Evolutionary conservation across 2,797 vertebrate species (phyloP), one percentile per base, ranked within the genome.

Genomic region (Rhynchotus rufescens): DNA sequence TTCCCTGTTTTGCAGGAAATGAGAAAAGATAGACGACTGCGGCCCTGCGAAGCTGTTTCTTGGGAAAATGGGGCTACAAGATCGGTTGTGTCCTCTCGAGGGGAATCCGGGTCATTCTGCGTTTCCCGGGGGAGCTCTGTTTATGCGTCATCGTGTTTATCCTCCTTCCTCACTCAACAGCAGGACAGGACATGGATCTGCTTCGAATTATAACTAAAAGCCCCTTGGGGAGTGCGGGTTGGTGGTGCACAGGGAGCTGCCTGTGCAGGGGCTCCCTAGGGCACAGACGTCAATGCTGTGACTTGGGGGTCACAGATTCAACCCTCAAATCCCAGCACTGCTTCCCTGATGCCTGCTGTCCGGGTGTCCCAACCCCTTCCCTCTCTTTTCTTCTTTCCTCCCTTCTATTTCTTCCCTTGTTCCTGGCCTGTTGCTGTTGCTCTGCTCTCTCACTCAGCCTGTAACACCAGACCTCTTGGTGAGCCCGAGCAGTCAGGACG

Each of bases 391-490:
- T 79, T 77, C 49, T 32, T 10, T 21, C 32, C 17, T 26, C 66
- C 23, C 9, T 68, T 91, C 72, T 51, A 14, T 74, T 45, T 71
- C 34, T 72, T 52, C 42, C 36, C 42, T 68, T 3, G 4, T 57
- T 19, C 5, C 68, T n/a, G 2, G 10, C 16, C 45, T 78, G 14
- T 51, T 88, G 57, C 56, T 68, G 66, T 21, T 3, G 78, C 62
- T 82, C 78, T 90, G 78, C 20, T 89, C 67, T 89, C 72, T 89
- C 2, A 0, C 71, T 60, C 79, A 98, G 98, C 97, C 97, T 0
- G 64, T 97, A 77, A 97, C 96, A 2, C 98, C 98, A 72, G 98
- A 98, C 65, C 97, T 98, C 61, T 93, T 98, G 95, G 98, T 98
- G 93, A 98, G 96, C 56, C 98, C 98, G 88, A 98, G 96, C 79